phyloP scores from a whole-genome alignment of 2,888 invertebrate genomes.

The Aphidoletes aphidimyza region DNA sequence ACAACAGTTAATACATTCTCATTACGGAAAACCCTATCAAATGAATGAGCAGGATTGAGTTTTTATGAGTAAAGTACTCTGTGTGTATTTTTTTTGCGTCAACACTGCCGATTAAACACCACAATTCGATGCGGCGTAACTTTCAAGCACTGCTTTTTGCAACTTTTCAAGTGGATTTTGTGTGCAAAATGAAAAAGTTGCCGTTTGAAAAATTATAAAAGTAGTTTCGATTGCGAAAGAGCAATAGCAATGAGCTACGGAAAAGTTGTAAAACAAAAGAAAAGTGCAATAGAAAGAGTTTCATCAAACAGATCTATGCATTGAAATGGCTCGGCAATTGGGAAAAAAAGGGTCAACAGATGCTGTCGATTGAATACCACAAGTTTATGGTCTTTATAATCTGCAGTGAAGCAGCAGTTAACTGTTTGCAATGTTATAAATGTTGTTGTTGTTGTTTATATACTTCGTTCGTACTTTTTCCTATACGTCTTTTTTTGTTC shows the following conservation, averaged over 20 bases:
- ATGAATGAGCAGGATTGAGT: too few species aligned
- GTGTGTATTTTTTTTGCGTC: background rate
- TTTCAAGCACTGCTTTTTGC: conserved; percentile 30
- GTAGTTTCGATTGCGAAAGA: background rate
- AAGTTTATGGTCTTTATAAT: conserved; percentile 25
- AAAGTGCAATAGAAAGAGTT: too few species aligned
- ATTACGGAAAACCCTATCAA: background rate
- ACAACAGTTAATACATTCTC: conserved; percentile 30
- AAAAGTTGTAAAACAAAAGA: too few species aligned
- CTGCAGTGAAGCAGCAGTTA: conserved; percentile 33
- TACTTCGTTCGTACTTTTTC: background rate
- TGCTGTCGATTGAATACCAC: conserved; percentile 36
- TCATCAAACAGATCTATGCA: too few species aligned
- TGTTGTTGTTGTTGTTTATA: background rate
- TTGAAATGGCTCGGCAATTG: background rate
- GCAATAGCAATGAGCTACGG: background rate
- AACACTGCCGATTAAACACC: background rate
- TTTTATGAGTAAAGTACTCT: background rate
- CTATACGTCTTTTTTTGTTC: background rate
- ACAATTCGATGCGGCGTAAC: background rate
- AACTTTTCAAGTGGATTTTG: background rate
- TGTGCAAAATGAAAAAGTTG: conserved; percentile 7
- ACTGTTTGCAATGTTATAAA: background rate
- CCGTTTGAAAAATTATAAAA: background rate
- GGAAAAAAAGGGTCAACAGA: conserved; percentile 32